Conservation (phyloP, 2,888 invertebrate genomes). For the Lingula anatina region DNA sequence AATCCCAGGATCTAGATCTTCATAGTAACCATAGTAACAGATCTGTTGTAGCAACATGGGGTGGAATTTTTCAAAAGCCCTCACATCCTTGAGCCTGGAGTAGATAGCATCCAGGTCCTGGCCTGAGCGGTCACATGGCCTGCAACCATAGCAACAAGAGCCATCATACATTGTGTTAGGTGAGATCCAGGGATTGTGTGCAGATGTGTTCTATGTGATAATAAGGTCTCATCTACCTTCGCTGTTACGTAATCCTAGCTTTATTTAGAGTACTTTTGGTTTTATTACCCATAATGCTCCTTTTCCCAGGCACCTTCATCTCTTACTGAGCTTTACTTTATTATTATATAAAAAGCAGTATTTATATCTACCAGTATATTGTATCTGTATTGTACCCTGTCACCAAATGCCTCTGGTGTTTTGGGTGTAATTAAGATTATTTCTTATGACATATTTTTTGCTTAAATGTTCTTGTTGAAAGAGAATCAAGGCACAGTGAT, state of each 20-base stretch:
- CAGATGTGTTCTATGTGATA: no score
- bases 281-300: no score
- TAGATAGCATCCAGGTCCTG: conserved; percentile 71
- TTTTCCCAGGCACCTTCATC: no score
- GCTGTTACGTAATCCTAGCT: no score
- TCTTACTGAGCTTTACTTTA: no score
- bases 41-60: conserved; percentile 68
- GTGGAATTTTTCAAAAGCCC: conserved; percentile 55
- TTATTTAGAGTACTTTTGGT: no score
- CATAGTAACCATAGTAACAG: conserved; percentile 71
- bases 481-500: background rate
- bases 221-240: no score
- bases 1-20: conserved; percentile 71
- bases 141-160: no score
- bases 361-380: background rate
- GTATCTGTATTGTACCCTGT: background rate
- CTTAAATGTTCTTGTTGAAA: background rate
- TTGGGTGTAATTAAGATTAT: background rate
- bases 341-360: no score
- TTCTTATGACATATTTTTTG: background rate
- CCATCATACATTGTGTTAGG: no score
- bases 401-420: background rate
- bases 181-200: no score
- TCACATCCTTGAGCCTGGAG: conserved; percentile 40
- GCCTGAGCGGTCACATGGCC: conserved; percentile 67